Conservation (phyloP, 1,140 invertebrate genomes). For the Drosophila elegans region DNA sequence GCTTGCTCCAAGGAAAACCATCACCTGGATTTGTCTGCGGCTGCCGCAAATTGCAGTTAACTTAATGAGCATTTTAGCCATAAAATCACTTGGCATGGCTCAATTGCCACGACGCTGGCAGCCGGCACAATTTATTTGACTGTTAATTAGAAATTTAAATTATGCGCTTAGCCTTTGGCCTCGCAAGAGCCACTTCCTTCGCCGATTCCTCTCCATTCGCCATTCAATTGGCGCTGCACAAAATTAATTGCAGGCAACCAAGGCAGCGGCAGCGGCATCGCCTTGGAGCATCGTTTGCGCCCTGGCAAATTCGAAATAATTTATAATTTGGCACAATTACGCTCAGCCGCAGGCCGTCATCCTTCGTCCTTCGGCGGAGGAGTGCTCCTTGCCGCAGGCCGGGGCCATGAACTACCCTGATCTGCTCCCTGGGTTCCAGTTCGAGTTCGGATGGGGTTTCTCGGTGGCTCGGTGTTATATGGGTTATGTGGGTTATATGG, state of each 20-base stretch:
- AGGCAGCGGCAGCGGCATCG: slow-evolving; percentile 11
- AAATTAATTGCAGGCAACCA: slow-evolving; percentile 73
- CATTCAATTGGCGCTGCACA: slow-evolving; percentile 74
- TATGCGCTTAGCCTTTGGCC: slow-evolving; percentile 74
- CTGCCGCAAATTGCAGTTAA: slow-evolving; percentile 73
- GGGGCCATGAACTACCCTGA: slow-evolving; percentile 37
- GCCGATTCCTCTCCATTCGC: slow-evolving; percentile 17
- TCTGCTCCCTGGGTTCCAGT: slow-evolving; percentile 4
- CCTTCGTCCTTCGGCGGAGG: slow-evolving; percentile 19
- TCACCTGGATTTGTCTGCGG: slow-evolving; percentile 62
- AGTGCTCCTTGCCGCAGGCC: slow-evolving; percentile 24
- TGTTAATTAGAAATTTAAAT: slow-evolving; percentile 82
- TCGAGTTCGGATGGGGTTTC: background rate
- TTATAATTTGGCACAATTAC: slow-evolving; percentile 82
- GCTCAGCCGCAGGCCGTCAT: slow-evolving; percentile 55
- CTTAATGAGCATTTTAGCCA: slow-evolving; percentile 76
- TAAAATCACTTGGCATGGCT: slow-evolving; percentile 73
- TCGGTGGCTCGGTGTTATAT: slow-evolving; percentile 49
- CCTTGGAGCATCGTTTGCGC: slow-evolving; percentile 57
- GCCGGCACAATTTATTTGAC: slow-evolving; percentile 80
- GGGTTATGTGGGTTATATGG: slow-evolving; percentile 78
- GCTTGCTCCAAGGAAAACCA: background rate
- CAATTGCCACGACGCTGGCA: slow-evolving; percentile 66
- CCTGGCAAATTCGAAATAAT: slow-evolving; percentile 76
- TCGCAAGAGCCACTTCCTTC: slow-evolving; percentile 11